phyloP scores from a whole-genome alignment of 64 coral and sea anemone species.

The Catalaphyllia jardinei region DNA sequence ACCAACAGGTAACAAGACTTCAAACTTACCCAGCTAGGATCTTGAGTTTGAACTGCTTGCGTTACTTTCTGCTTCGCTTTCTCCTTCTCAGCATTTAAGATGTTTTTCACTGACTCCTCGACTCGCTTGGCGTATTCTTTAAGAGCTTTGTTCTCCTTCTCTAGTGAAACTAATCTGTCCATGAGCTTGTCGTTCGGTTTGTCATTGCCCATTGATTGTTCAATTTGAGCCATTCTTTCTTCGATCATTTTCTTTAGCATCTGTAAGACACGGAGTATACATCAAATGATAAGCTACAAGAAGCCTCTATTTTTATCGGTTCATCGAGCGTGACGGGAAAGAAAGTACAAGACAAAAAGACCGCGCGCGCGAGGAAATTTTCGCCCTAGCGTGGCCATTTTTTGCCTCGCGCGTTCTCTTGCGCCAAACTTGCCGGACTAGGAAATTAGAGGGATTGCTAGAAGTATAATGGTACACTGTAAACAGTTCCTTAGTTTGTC shows the following conservation, averaged over 20 bases:
- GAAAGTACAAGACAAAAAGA: no score
- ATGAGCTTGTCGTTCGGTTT: conserved; percentile 32
- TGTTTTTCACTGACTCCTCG: conserved; percentile 64
- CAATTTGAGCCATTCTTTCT: conserved; percentile 59
- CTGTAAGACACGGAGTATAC: not conserved
- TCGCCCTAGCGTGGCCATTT: no score
- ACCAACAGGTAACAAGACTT: not conserved
- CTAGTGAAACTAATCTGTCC: conserved; percentile 56
- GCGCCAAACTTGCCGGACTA: no score
- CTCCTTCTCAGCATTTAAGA: conserved; percentile 60
- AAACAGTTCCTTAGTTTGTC: no score
- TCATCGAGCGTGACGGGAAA: no score
- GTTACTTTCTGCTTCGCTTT: conserved; percentile 22
- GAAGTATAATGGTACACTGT: no score
- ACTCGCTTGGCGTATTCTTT: conserved; percentile 67
- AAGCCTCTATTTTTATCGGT: no score
- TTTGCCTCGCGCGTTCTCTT: no score
- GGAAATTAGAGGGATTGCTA: no score
- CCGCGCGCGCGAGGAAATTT: no score
- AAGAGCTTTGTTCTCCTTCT: conserved; percentile 75
- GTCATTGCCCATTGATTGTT: conserved; percentile 40
- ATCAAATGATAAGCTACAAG: not conserved
- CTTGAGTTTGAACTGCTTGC: conserved; percentile 64
- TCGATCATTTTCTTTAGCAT: conserved; percentile 49
- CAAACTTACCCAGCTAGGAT: conserved; percentile 23